phyloP scores from a whole-genome alignment of 2,888 invertebrate species.

The Phymatocera aterrima region DNA sequence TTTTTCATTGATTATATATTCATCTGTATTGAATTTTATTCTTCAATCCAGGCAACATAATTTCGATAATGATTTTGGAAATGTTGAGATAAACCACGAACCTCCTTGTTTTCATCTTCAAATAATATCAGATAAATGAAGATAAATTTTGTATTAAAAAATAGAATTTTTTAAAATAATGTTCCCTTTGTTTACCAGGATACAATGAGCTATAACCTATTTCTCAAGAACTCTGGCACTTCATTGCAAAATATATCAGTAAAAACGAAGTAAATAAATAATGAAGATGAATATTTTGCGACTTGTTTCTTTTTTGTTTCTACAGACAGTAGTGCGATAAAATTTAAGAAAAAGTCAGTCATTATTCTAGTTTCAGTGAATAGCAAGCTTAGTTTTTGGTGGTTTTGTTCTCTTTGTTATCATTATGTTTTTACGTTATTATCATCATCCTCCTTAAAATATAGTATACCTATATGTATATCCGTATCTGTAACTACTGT shows the following conservation, averaged over 20 bases:
- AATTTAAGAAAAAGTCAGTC: too few species aligned
- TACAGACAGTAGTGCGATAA: not conserved
- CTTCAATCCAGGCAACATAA: not conserved
- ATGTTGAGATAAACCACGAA: conserved; percentile 2
- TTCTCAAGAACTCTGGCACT: not conserved
- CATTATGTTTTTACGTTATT: too few species aligned
- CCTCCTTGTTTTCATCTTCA: too few species aligned
- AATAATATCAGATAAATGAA: too few species aligned
- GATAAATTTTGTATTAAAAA: too few species aligned
- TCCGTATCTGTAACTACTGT: too few species aligned
- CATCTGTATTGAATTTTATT: not conserved
- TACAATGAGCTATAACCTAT: not conserved
- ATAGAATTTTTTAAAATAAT: too few species aligned
- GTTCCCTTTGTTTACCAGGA: not conserved
- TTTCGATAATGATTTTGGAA: not conserved
- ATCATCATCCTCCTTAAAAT: too few species aligned
- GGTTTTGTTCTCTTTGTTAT: not conserved
- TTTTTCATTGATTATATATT: not conserved
- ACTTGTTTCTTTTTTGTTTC: not conserved
- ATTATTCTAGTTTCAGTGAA: not conserved
- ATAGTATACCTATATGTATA: too few species aligned
- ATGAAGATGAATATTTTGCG: not conserved
- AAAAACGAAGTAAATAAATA: not conserved
- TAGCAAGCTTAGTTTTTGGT: too few species aligned
- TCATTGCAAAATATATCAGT: not conserved